phyloP scores from a whole-genome alignment of 2,113 vertebrate species.

The Hippoglossus stenolepis region DNA sequence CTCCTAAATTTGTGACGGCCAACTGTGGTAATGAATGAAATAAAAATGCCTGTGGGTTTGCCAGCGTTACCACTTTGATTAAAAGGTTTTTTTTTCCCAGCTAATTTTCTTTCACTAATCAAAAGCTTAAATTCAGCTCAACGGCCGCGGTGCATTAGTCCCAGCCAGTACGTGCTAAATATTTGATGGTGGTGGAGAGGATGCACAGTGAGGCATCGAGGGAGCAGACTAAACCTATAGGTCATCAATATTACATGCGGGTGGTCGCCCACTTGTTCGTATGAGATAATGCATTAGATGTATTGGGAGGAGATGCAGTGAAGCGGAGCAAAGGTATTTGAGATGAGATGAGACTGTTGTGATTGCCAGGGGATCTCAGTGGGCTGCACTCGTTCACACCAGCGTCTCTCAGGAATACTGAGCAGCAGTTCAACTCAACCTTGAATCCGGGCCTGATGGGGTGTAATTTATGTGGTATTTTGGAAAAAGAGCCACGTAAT shows the following conservation, averaged over 20 bases:
- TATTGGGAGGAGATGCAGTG: slow-evolving; percentile 53
- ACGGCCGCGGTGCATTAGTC: slow-evolving; percentile 45
- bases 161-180: slow-evolving; percentile 74
- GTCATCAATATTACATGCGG: slow-evolving; percentile 78
- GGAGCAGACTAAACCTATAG: slow-evolving; percentile 70
- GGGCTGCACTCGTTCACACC: slow-evolving; percentile 40
- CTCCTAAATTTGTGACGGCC: slow-evolving; percentile 37
- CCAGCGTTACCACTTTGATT: slow-evolving; percentile 59
- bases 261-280: slow-evolving; percentile 44
- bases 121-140: slow-evolving; percentile 65
- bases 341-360: slow-evolving; percentile 56
- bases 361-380: slow-evolving; percentile 44
- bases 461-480: slow-evolving; percentile 37
- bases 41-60: slow-evolving; percentile 37
- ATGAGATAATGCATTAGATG: slow-evolving; percentile 66
- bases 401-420: slow-evolving; percentile 56
- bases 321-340: slow-evolving; percentile 68
- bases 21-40: slow-evolving; percentile 38
- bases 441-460: slow-evolving; percentile 22
- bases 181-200: slow-evolving; percentile 72
- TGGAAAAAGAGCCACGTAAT: slow-evolving; percentile 23
- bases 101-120: slow-evolving; percentile 63
- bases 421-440: slow-evolving; percentile 55
- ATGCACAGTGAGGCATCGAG: slow-evolving; percentile 44
- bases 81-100: slow-evolving; percentile 26